Evolutionary conservation across 2,888 invertebrate species (phyloP), one percentile per base, ranked within the genome.

Genomic region (Reticulitermes lucifugus): DNA sequence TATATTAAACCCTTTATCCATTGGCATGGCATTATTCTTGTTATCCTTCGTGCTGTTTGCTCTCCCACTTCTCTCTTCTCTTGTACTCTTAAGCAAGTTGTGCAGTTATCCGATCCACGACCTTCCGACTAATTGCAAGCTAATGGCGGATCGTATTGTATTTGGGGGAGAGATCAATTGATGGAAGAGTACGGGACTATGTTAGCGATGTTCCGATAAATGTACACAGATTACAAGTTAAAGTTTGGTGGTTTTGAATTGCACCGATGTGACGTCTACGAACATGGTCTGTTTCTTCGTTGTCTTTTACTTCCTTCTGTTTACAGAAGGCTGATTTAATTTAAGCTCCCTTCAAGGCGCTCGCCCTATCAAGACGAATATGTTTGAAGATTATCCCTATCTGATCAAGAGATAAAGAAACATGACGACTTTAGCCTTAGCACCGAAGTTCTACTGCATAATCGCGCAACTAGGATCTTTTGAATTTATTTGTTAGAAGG

Each of bases 121-220:
- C 79, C 79, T 14, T 29, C 79, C 55, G n/a, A 79, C 46, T 79
- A 79, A 79, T 79, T 79, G 79, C 79, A 55, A 79, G 79, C 29
- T 79, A 79, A 79, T 79, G 79, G 79, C 55, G 51, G 29, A 79
- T 35, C 35, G 41, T 25, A 41, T 75, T 21, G 35, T 9, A 10
- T 41, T 41, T 3, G 35, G 79, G 51, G 51, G 29, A n/a, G 25
- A 46, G 29, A 46, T n/a, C 46, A 65, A 77, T 25, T 79, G 79
- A 79, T 79, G 79, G 79, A 55, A 79, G 10, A 46, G 79, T 51
- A 79, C 79, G n/a, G 79, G 51, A 51, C 55, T 79, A 51, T 55
- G 55, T 79, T 79, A 35, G 46, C 25, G 55, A 79, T 51, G 55
- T 43, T 79, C 43, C 51, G 79, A 79, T 79, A 55, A 79, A 79